phyloP scores from a whole-genome alignment of 2,888 invertebrate genomes.

The Thymelicus lineola region DNA sequence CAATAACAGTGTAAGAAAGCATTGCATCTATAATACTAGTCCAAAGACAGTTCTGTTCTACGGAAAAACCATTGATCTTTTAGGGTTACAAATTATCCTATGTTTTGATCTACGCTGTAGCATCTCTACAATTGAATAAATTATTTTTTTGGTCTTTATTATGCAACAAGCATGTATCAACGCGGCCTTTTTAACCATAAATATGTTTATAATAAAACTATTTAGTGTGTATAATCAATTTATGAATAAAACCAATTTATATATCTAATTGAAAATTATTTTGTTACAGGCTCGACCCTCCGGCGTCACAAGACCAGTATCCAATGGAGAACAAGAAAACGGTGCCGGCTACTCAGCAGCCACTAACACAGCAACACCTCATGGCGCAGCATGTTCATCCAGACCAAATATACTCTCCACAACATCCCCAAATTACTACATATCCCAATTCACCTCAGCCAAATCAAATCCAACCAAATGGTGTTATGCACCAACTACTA shows the following conservation, averaged over 20 bases:
- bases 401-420: slow-evolving; percentile 80
- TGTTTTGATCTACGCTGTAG: too few species aligned
- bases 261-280: slow-evolving; percentile 40
- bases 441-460: slow-evolving; percentile 72
- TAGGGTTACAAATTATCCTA: too few species aligned
- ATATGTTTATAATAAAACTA: too few species aligned
- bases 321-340: slow-evolving; percentile 88
- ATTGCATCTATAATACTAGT: too few species aligned
- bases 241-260: neutral
- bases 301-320: slow-evolving; percentile 85
- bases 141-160: too few species aligned
- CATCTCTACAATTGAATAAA: too few species aligned
- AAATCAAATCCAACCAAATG: slow-evolving; percentile 79
- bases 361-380: slow-evolving; percentile 76
- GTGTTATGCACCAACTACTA: slow-evolving; percentile 83
- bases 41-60: too few species aligned
- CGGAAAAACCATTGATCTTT: too few species aligned
- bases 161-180: too few species aligned
- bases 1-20: too few species aligned
- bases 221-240: too few species aligned
- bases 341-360: slow-evolving; percentile 83
- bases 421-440: slow-evolving; percentile 72
- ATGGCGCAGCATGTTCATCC: slow-evolving; percentile 81
- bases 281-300: slow-evolving; percentile 89
- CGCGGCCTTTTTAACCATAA: too few species aligned